Conservation (phyloP, 2,888 invertebrate genomes). For the Linnaemya vulpina region DNA sequence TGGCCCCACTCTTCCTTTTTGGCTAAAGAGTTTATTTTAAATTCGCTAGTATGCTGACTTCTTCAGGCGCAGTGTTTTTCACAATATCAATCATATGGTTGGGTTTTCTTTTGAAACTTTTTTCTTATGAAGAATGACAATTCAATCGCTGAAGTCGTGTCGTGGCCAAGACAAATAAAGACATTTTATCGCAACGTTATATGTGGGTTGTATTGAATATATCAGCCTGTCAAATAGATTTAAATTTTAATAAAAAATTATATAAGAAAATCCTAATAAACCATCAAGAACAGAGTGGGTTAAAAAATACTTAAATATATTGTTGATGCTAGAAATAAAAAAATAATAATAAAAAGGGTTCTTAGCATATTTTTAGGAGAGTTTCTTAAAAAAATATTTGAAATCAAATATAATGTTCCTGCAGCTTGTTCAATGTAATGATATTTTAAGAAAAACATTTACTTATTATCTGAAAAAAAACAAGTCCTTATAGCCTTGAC, state of each 20-base stretch:
- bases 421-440: too few species aligned
- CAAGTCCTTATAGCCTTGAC: too few species aligned
- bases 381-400: too few species aligned
- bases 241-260: slow-evolving; percentile 8
- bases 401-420: too few species aligned
- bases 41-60: background rate
- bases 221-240: slow-evolving; percentile 39
- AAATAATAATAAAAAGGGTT: too few species aligned
- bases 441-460: too few species aligned
- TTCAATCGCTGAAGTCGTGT: background rate
- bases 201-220: slow-evolving; percentile 53
- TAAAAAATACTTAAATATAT: too few species aligned
- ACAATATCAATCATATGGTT: background rate
- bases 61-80: background rate
- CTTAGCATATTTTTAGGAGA: too few species aligned
- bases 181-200: background rate
- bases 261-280: too few species aligned
- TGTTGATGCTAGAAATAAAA: too few species aligned
- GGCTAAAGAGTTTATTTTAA: background rate
- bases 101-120: background rate
- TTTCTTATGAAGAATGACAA: background rate
- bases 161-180: background rate
- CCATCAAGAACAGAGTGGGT: background rate
- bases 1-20: background rate
- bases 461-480: too few species aligned